Percentiles rank a stretch among this genome's conserved stretches.
phyloP scores from a whole-genome alignment of 2,797 vertebrate species.

The Bradypodion ventrale region DNA sequence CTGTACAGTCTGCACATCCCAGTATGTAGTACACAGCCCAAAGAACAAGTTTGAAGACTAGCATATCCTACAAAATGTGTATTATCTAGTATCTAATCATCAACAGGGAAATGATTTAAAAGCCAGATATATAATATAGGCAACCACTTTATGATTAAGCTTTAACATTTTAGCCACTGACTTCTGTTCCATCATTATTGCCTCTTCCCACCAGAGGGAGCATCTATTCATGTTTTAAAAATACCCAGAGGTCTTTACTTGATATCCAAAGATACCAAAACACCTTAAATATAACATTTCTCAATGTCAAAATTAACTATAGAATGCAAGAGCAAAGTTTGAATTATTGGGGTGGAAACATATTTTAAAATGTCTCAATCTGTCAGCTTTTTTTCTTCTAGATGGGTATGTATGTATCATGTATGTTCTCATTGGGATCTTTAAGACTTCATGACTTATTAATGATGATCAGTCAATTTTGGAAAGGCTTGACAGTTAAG shows the following conservation, averaged over 20 bases:
- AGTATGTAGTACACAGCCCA: neutral
- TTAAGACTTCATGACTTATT: neutral
- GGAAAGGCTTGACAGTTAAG: neutral
- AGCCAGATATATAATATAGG: neutral
- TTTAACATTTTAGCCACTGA: neutral
- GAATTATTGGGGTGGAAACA: constrained; percentile 45
- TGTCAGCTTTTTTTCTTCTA: neutral
- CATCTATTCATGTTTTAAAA: constrained; percentile 50
- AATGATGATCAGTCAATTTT: neutral
- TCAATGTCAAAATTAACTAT: constrained; percentile 32
- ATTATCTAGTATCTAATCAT: neutral
- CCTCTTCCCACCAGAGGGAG: constrained; percentile 71
- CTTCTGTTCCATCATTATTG: constrained; percentile 37
- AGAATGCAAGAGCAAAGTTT: constrained; percentile 40
- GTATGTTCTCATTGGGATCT: neutral
- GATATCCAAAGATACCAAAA: too few relatives aligned
- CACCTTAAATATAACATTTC: neutral
- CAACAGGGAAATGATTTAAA: neutral
- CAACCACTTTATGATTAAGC: neutral
- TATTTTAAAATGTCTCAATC: neutral
- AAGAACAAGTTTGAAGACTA: neutral
- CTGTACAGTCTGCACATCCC: neutral
- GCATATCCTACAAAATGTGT: neutral
- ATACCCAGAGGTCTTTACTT: too few relatives aligned
- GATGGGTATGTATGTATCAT: neutral